Evolutionary conservation across 2,888 invertebrate genomes (phyloP), one percentile per base, ranked within the genome.

Genomic region (Pristionchus entomophagus): DNA sequence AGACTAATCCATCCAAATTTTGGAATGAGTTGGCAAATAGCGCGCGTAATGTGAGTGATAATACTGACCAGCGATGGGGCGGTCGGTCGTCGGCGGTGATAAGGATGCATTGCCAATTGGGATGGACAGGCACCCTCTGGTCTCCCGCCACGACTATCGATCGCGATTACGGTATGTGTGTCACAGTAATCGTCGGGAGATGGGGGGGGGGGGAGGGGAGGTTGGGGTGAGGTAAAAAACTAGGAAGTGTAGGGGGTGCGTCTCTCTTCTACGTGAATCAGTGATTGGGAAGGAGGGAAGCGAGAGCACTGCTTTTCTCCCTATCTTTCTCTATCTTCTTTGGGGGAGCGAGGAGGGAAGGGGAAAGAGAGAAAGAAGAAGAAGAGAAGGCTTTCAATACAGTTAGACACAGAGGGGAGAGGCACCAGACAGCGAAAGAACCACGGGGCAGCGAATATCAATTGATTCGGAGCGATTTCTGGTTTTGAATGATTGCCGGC

Each of bases 241-340:
- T 69, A 69, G 69, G 41, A 69, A 69, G 69, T 69, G 69, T 69
- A 32, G 22, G 12, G n/a, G 38, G n/a, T 17, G 32, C 26, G n/a
- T n/a, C 59, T 2, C 35, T 12, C 41, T n/a, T 32, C 81, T 35
- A 2, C 62, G 45, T 65, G 62, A 84, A 35, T 32, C 29, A 84
- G 83, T 65, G 62, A 84, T 45, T 49, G 22, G 65, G 35, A 29
- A 49, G n/a, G 65, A 29, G 65, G 29, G 45, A 38, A 29, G 49
- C 10, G 65, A 41, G 83, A 35, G 35, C 17, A n/a, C 32, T 10
- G n/a, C n/a, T 69, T 69, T 22, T 69, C 69, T 41, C 38, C 69
- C 69, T 69, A 69, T 69, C 69, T 69, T 69, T 69, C 69, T 69
- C 69, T 41, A 69, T 69, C 69, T 69, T 69, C 69, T 69, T 49